Conservation (phyloP, 2,797 vertebrate species). For the Argya squamiceps region DNA sequence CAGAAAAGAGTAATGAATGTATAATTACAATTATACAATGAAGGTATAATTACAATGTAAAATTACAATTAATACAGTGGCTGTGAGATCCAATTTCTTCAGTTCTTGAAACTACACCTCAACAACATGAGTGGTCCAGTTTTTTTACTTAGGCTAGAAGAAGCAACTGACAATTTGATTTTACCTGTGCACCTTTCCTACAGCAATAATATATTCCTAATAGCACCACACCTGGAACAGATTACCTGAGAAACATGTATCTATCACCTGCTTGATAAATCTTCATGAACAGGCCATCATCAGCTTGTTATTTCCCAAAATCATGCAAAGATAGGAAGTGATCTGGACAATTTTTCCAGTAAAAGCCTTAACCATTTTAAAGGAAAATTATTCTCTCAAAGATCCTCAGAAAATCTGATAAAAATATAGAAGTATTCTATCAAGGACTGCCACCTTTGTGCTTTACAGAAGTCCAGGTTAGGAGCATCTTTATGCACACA, state of each 20-base stretch:
- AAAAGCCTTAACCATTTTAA: background rate
- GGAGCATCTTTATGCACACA: accelerated
- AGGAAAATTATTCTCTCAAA: background rate
- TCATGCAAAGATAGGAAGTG: background rate
- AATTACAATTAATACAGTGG: background rate
- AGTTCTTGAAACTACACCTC: background rate
- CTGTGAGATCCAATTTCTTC: background rate
- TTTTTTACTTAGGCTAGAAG: background rate
- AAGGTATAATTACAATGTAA: background rate
- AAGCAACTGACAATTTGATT: background rate
- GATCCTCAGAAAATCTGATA: background rate
- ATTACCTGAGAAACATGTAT: background rate
- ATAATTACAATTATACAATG: background rate
- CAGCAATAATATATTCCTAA: background rate
- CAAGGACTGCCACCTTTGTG: accelerated
- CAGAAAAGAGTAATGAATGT: background rate
- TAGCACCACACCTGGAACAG: background rate
- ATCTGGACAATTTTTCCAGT: background rate
- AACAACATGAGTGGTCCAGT: background rate
- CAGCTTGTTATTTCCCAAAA: background rate
- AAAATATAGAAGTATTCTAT: background rate
- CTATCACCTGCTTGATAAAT: background rate
- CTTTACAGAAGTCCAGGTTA: background rate
- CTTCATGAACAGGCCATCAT: background rate
- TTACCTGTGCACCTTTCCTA: background rate